Percentiles rank a stretch among this genome's conserved stretches.
Conservation (phyloP, 2,797 vertebrate genomes). For the Chaenodraco wilsoni region DNA sequence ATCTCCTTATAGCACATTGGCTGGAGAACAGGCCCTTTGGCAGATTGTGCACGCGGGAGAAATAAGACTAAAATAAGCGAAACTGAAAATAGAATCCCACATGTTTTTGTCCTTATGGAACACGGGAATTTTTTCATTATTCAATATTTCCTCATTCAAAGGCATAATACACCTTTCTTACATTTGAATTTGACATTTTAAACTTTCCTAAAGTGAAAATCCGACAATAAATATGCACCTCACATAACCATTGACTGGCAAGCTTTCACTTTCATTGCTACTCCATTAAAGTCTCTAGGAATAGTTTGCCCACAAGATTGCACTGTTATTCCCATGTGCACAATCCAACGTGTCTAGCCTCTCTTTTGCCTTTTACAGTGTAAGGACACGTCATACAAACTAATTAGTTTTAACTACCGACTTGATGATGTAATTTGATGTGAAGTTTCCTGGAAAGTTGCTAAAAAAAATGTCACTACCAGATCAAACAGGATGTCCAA, state of each 20-base stretch:
- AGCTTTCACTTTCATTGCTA: not conserved
- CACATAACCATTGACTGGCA: not conserved
- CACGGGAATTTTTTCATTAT: not conserved
- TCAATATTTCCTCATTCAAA: not conserved
- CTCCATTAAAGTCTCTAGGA: not conserved
- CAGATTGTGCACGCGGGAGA: slow-evolving; percentile 35
- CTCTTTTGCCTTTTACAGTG: not conserved
- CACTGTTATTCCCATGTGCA: no score
- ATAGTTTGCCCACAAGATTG: not conserved
- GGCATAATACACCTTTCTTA: not conserved
- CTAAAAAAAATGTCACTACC: no score
- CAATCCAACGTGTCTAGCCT: not conserved
- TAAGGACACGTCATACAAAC: not conserved
- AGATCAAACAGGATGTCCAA: not conserved
- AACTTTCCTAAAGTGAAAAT: not conserved
- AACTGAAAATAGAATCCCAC: not conserved
- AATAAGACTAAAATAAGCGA: slow-evolving; percentile 10
- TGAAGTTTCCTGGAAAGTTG: not conserved
- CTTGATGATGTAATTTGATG: not conserved
- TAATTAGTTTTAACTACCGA: not conserved
- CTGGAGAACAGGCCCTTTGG: slow-evolving; percentile 40
- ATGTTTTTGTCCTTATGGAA: slow-evolving; percentile 9
- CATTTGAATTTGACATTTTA: not conserved
- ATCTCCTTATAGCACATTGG: slow-evolving; percentile 41
- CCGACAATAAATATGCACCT: rapidly evolving